Evolutionary conservation across 2,113 vertebrate species (phyloP).

Genomic region (Chitala chitala): DNA sequence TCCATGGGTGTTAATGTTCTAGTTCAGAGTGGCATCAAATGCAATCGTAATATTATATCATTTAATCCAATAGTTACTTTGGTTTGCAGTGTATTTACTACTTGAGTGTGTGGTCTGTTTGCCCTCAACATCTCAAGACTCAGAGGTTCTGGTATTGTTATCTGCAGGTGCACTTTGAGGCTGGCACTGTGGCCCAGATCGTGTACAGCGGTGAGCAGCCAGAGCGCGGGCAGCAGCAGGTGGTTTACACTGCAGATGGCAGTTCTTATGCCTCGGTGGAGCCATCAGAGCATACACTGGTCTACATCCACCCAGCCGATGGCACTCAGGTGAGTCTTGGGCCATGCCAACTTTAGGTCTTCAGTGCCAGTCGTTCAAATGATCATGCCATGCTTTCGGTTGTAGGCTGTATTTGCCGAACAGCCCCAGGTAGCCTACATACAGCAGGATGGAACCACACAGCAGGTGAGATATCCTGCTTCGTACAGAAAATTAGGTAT

Average conservation of each 20-base stretch:
- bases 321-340: conserved; percentile 72
- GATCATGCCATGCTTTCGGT: neutral
- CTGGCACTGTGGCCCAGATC: conserved; percentile 83
- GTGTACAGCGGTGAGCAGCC: conserved; percentile 88
- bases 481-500: neutral
- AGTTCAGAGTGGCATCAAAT: too few species aligned
- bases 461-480: conserved; percentile 69
- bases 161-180: conserved; percentile 87
- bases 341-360: neutral
- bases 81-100: too few species aligned
- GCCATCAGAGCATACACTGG: conserved; percentile 87
- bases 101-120: too few species aligned
- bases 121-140: too few species aligned
- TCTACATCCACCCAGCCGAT: conserved; percentile 95
- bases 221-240: conserved; percentile 78
- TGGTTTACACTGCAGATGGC: conserved; percentile 88
- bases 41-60: too few species aligned
- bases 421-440: conserved; percentile 94
- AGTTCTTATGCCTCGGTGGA: conserved; percentile 92
- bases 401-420: conserved; percentile 87
- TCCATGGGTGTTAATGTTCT: too few species aligned
- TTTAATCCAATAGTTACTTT: too few species aligned
- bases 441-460: conserved; percentile 88
- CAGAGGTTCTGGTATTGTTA: neutral
- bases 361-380: neutral